phyloP scores from a whole-genome alignment of 2,888 invertebrate species.

The Chydorus sphaericus region DNA sequence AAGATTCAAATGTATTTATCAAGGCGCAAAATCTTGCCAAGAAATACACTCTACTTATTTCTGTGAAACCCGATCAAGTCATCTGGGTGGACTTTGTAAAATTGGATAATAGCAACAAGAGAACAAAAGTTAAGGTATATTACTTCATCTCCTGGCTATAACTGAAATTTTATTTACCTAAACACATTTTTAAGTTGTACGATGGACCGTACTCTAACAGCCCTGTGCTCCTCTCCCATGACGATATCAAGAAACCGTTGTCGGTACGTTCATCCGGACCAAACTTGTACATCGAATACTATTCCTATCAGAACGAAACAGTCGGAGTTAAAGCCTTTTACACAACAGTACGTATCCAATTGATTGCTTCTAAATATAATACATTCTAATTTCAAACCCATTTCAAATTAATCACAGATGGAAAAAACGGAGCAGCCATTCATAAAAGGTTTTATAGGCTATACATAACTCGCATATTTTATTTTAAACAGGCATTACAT shows the following conservation, averaged over 20 bases:
- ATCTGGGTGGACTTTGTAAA: not conserved
- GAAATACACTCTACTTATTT: not conserved
- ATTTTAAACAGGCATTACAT: not conserved
- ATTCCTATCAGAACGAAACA: not conserved
- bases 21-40: not conserved
- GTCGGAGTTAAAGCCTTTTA: not conserved
- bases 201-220: not conserved
- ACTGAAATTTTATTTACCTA: not conserved
- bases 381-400: too few species aligned
- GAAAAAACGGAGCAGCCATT: not conserved
- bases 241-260: not conserved
- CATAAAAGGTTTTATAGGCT: not conserved
- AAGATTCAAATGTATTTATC: not conserved
- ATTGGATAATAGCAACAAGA: not conserved
- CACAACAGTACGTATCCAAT: not conserved
- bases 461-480: too few species aligned
- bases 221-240: not conserved
- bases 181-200: not conserved
- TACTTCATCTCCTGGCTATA: not conserved
- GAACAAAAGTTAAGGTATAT: not conserved
- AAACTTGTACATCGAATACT: not conserved
- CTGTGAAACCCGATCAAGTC: not conserved
- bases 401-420: not conserved
- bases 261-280: not conserved
- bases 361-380: not conserved